Evolutionary conservation across 2,888 invertebrate species (phyloP).

Genomic region (Bellardia pandia): DNA sequence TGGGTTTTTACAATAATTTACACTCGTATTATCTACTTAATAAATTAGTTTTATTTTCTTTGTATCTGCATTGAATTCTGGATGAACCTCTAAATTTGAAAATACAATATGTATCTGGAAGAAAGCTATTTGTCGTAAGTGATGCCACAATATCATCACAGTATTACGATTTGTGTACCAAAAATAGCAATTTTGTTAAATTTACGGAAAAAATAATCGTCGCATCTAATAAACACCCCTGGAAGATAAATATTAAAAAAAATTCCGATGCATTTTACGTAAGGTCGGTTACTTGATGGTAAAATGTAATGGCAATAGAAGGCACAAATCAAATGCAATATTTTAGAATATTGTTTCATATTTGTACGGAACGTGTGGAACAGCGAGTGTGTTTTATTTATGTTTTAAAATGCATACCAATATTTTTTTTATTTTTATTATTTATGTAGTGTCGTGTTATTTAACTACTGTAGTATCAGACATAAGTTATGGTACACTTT

Average conservation of each 20-base stretch:
- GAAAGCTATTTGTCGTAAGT: too few species aligned
- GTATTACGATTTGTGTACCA: too few species aligned
- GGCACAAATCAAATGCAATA: constrained; percentile 14
- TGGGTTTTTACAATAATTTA: too few species aligned
- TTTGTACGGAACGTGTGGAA: not conserved
- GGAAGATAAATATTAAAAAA: not conserved
- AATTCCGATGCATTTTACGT: not conserved
- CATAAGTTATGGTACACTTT: constrained; percentile 16
- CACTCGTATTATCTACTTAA: too few species aligned
- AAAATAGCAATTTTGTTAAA: too few species aligned
- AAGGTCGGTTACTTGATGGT: not conserved
- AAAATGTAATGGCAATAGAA: not conserved
- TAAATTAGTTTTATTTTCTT: too few species aligned
- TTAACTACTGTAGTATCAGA: constrained; percentile 6
- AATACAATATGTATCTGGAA: too few species aligned
- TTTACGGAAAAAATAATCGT: too few species aligned
- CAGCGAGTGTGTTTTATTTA: constrained; percentile 8
- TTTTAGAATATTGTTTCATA: constrained; percentile 10
- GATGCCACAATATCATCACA: too few species aligned
- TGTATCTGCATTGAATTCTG: too few species aligned
- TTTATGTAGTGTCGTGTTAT: constrained; percentile 3
- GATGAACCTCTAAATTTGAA: too few species aligned
- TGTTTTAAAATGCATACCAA: constrained; percentile 14
- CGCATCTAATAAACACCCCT: too few species aligned
- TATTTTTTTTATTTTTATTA: not conserved